Evolutionary conservation across 2,888 invertebrate species (phyloP), one percentile per base, ranked within the genome.

Genomic region (Synergus japonicus): DNA sequence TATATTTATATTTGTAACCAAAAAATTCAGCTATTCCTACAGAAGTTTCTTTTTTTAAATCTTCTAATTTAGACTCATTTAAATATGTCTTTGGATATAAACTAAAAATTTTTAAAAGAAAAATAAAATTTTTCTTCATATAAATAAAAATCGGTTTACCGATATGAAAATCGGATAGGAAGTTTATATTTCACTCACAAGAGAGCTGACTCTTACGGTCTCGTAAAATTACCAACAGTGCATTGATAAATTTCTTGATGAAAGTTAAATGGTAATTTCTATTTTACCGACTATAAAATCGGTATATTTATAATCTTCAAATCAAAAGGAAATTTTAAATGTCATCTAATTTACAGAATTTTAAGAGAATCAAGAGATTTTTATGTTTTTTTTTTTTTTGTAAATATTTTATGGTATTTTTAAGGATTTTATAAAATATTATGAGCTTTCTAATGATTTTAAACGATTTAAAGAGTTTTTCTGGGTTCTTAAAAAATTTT

Each of bases 141-240:
- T n/a, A 49, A 49, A 15, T 4, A 7, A 49, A 5, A 49, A 13
- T 46, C 15, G 18, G 15, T 46, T 69, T 69, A 69, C 69, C 69
- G 49, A 46, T 69, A 18, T 44, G 44, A 69, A 46, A 69, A 22
- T 8, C 49, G 49, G 15, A 37, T 46, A 9, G 22, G 15, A 49
- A 49, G 46, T 69, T 69, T 44, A n/a, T 49, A 69, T 46, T 69
- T 69, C 2, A 69, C 22, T 49, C 69, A 2, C 69, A 3, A 69
- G 69, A 69, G 69, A 12, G 69, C 69, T 67, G 67, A 12, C 22
- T 22, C 67, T 67, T 46, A 5, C 22, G 22, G 44, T 60, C 22
- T 22, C 18, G 54, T 54, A 12, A 22, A 44, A 44, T 67, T 67
- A 44, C 13, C 18, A 67, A 22, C 13, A 3, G 22, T 49, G 8